Evolutionary conservation across 1,140 invertebrate genomes (phyloP), one percentile per base, ranked within the genome.

Genomic region (Macrotrachela quadricornifera): DNA sequence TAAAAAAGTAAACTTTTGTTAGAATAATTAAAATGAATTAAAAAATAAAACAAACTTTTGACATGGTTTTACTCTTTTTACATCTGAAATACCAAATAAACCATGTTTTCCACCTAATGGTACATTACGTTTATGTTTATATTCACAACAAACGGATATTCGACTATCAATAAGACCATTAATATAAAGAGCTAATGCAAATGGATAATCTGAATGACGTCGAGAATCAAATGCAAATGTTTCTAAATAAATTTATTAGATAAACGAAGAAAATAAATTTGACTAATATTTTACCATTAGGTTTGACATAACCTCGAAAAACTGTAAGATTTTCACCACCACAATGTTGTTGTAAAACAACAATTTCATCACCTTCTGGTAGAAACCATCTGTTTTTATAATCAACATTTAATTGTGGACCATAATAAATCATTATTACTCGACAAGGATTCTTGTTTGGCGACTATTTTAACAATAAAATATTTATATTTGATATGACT

Each of bases 111-210:
- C 66, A 12, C 67, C 68, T 14, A 71, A 59, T 45, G 60, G 58
- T 6, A 55, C 56, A 10, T 65, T 65, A 12, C 57, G 56, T 13
- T 49, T 55, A 53, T 70, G 67, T 42, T 64, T 61, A 49, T 64
- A 67, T 57, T 71, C 69, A 56, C 69, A 71, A 57, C 69, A 71
- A 1, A 62, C 62, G 56, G 64, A 69, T 38, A 71, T 57, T 41
- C 64, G 58, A 39, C 58, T 59, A 56, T 68, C 61, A 17, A 63
- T 52, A 38, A 64, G 49, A 18, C 64, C 64, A 55, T 70, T 64
- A 11, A 69, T 56, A 55, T 66, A 69, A 16, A 71, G 51, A 1
- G 66, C 62, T 53, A 71, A 53, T 51, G 63, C 64, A 59, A 69
- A 71, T n/a, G 68, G 68, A 57, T 62, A 70, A 38, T 64, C 65